These are phyloP conservation scores for Caenorhabditis sp. DNA, from an alignment of 2,888 invertebrate species.

Conservation along the genomic window DNA sequence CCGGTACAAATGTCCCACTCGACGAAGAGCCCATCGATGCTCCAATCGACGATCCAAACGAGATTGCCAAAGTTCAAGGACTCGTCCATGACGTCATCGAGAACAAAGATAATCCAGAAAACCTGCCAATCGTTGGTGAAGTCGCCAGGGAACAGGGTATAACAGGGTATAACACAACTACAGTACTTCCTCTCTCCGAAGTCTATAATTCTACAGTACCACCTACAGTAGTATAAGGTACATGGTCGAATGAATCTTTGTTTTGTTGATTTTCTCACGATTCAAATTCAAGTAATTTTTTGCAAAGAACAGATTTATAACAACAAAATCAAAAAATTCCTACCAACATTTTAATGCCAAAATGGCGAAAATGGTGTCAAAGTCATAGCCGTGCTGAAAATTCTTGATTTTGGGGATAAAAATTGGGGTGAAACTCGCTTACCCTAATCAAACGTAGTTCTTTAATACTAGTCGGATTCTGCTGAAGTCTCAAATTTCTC, in stretches of 20 bases:
- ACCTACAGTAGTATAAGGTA: too few relatives aligned
- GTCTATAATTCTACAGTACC: too few relatives aligned
- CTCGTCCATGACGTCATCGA: slow-evolving; percentile 6
- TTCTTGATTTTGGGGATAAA: too few relatives aligned
- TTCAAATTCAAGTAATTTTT: too few relatives aligned
- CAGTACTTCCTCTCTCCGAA: too few relatives aligned
- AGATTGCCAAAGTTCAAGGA: slow-evolving; percentile 6
- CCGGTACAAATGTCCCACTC: slow-evolving; percentile 24
- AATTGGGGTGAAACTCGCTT: too few relatives aligned
- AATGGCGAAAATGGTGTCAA: slow-evolving; percentile 23
- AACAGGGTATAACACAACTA: too few relatives aligned
- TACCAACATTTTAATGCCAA: slow-evolving; percentile 26
- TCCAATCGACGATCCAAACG: slow-evolving; percentile 17
- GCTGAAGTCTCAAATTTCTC: not conserved
- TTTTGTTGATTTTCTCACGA: too few relatives aligned
- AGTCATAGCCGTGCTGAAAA: slow-evolving; percentile 3
- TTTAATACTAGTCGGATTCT: too few relatives aligned
- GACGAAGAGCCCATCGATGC: slow-evolving; percentile 27
- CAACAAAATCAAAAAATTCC: not conserved
- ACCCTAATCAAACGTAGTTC: too few relatives aligned
- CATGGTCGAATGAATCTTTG: too few relatives aligned
- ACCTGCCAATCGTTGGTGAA: not conserved
- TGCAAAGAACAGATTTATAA: too few relatives aligned
- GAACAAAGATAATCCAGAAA: slow-evolving; percentile 12
- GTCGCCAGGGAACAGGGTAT: slow-evolving; percentile 7